Conservation (phyloP, 2,113 vertebrate genomes). For the Myotis davidii region DNA sequence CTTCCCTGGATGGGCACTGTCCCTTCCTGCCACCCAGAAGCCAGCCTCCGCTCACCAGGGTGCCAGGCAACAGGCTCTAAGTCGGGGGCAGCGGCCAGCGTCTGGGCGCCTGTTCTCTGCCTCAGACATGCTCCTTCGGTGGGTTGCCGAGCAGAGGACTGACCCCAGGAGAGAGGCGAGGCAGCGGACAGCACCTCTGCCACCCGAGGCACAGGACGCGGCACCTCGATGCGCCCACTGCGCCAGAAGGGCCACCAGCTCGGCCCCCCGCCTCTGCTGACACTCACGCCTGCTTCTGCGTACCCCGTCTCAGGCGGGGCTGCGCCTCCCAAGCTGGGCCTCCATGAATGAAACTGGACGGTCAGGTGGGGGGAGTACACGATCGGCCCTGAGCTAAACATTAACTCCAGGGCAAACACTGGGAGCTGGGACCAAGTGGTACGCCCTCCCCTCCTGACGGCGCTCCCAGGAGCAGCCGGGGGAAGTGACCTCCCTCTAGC, state of each 20-base stretch:
- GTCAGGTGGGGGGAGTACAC: no score
- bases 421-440: no score
- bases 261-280: background rate
- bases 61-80: background rate
- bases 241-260: background rate
- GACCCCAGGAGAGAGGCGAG: background rate
- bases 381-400: no score
- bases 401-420: no score
- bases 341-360: background rate
- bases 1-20: rapidly evolving
- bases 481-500: background rate
- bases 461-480: no score
- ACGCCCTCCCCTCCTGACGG: no score
- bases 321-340: rapidly evolving
- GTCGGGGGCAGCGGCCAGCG: background rate
- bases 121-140: background rate
- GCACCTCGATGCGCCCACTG: no score
- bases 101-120: background rate
- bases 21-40: background rate
- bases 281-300: background rate
- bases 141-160: background rate
- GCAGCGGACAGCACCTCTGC: background rate
- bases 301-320: background rate
- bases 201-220: background rate
- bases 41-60: background rate